A percentile compares a stretch with the other conserved stretches of the same genome.
Conservation (phyloP, 2,888 invertebrate genomes). For the Metacarcinus magister region DNA sequence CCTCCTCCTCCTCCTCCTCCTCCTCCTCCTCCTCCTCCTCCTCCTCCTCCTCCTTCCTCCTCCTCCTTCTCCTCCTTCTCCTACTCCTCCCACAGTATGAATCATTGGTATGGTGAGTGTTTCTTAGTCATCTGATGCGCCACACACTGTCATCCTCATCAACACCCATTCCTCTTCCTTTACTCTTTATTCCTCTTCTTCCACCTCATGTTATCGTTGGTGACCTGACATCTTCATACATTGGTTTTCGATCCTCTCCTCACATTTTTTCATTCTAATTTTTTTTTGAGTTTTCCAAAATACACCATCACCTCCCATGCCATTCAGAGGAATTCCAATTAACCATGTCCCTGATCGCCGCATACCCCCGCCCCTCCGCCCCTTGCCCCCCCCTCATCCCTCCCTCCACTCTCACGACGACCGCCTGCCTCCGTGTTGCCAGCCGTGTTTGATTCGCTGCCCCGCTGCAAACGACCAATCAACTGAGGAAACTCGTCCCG, state of each 20-base stretch:
- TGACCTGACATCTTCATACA: too few relatives aligned
- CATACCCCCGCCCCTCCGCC: background rate
- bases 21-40: background rate
- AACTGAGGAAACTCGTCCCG: slow-evolving; percentile 31
- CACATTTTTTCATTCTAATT: background rate
- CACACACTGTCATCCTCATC: background rate
- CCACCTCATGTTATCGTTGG: too few relatives aligned
- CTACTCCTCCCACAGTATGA: background rate
- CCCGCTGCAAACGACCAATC: background rate
- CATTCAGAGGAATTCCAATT: slow-evolving; percentile 21
- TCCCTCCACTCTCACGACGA: background rate
- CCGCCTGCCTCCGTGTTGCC: background rate
- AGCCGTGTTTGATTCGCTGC: slow-evolving; percentile 13
- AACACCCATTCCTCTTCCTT: background rate
- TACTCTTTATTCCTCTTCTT: background rate
- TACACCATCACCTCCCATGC: background rate
- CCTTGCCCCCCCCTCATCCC: background rate
- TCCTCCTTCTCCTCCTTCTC: too few relatives aligned
- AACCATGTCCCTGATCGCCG: background rate
- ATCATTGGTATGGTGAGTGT: background rate
- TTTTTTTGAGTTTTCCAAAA: background rate
- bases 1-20: background rate
- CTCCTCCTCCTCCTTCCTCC: too few relatives aligned
- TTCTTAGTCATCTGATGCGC: too few relatives aligned
- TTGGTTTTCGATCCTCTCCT: background rate